Conservation (phyloP, 2,797 vertebrate species). For the Hyperoplus lanceolatus region DNA sequence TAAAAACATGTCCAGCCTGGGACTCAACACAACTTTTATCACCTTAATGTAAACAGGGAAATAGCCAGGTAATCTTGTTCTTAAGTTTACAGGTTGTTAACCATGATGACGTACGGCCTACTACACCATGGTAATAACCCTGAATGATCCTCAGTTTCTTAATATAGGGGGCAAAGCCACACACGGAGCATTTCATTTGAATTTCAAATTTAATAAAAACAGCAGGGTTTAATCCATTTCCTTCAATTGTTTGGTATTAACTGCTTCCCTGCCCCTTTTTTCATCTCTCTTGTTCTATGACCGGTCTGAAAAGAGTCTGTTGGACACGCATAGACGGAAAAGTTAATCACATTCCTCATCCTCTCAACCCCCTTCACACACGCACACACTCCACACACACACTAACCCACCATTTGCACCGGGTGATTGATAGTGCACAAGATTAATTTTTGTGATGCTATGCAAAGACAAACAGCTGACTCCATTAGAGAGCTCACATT, state of each 20-base stretch:
- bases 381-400: conserved; percentile 42
- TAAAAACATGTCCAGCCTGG: conserved; percentile 11
- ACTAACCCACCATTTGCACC: conserved; percentile 82
- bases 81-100: conserved; percentile 6
- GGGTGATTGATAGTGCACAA: conserved; percentile 89
- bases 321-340: conserved; percentile 83
- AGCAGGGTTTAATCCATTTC: conserved; percentile 94
- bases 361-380: conserved; percentile 78
- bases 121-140: conserved; percentile 23
- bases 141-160: conserved; percentile 27
- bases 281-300: conserved; percentile 52
- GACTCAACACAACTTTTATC: neutral
- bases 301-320: conserved; percentile 90
- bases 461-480: conserved; percentile 34
- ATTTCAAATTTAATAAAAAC: conserved; percentile 96
- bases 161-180: conserved; percentile 74
- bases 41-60: neutral
- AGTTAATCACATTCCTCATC: conserved; percentile 93
- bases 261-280: conserved; percentile 88
- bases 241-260: conserved; percentile 96
- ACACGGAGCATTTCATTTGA: conserved; percentile 92
- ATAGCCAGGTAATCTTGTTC: neutral
- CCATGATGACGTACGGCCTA: conserved; percentile 14
- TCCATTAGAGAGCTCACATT: neutral
- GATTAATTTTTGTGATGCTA: conserved; percentile 90